These are phyloP conservation scores for Dasypus novemcinctus DNA, from an alignment of 2,113 vertebrate genomes.

Conservation along the genomic window DNA sequence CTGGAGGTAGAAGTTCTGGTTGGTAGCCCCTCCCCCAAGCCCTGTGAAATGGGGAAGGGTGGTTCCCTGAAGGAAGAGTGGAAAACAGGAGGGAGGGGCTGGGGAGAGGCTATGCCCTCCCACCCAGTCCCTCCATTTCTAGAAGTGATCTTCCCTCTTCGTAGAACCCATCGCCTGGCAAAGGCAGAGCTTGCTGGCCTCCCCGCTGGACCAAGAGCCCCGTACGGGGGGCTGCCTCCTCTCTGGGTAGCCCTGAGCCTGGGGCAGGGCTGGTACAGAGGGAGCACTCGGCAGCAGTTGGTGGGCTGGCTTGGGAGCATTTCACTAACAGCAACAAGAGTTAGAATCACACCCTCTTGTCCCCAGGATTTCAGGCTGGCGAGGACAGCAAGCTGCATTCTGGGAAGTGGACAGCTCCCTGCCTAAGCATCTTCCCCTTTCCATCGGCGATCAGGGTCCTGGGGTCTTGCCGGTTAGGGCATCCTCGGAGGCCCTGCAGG, in stretches of 20 bases:
- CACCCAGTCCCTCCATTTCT: too few relatives aligned
- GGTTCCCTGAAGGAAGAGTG: background rate
- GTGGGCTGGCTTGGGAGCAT: background rate
- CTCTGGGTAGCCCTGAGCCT: background rate
- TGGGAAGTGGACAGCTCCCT: background rate
- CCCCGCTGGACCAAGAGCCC: background rate
- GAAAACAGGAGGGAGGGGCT: background rate
- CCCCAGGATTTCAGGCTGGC: background rate
- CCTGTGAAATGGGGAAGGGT: background rate
- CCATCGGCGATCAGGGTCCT: background rate
- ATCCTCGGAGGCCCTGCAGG: rapidly evolving
- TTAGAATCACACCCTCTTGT: rapidly evolving
- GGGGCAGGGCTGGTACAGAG: rapidly evolving
- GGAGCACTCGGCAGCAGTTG: rapidly evolving
- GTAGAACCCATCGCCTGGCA: background rate
- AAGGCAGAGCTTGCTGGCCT: rapidly evolving
- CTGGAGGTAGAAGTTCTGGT: background rate
- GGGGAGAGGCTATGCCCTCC: background rate
- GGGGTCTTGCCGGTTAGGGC: background rate
- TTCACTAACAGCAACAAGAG: rapidly evolving
- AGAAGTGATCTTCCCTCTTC: background rate
- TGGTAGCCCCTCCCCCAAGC: rapidly evolving
- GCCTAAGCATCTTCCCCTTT: background rate
- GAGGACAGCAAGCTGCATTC: too few relatives aligned
- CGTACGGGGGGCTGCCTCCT: background rate